Base-by-base conservation (phyloP, 2,888 invertebrate genomes). In the Ornithoptera priamus region DNA sequence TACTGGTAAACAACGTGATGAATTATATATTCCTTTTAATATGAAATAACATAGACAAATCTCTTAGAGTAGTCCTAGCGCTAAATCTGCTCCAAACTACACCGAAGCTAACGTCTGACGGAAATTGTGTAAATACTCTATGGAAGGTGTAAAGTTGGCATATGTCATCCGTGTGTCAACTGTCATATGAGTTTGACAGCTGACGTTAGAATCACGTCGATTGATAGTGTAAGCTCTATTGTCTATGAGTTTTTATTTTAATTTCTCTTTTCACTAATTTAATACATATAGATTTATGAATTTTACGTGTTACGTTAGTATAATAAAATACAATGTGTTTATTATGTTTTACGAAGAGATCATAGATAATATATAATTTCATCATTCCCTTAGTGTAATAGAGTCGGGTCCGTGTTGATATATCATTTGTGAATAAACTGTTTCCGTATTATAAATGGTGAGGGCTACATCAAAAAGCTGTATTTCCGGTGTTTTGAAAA, bases 321-420 rank as follows among this genome's bases (percentile, higher is more conserved):
- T 59, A 22, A 57, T 42, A 22, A 65, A 46, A 65, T 65, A 24
- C 24, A 59, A 46, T 42, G 65, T 59, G 5, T 65, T 24, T 53
- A 61, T 61, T 56, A 61, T 67, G 20, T 56, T 56, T 46, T 62
- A 24, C 20, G n/a, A 46, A 36, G 50, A 53, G 36, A 12, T 57
- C 39, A 39, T 68, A n/a, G 30, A 58, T 62, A 10, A 56, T 64
- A n/a, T 66, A 67, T 62, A 62, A 46, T 36, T 62, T 69, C 70
- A 80, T 80, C 83, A 82, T 84, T 84, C 83, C 82, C 78, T 76
- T 80, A 81, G 80, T 72, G 66, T 70, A 72, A 72, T 78, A 77
- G 73, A 73, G 61, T 60, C 58, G 72, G 71, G 69, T 69, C 65
- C 36, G 65, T 69, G 57, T 61, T 61, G 58, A 60, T 53, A 53